phyloP scores from a whole-genome alignment of 2,797 vertebrate species.

The Gadopsis marmoratus region DNA sequence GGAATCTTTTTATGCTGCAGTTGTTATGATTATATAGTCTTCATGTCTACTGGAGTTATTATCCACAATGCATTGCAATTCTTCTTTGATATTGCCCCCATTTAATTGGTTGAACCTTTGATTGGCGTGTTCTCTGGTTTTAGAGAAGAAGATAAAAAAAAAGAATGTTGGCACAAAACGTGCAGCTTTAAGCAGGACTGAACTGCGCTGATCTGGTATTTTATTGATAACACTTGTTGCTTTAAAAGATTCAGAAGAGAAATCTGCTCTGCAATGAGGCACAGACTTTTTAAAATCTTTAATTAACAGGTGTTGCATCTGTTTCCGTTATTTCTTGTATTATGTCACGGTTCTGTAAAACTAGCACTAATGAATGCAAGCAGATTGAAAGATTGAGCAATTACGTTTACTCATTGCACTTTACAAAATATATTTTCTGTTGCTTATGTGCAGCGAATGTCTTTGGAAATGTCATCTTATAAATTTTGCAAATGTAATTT shows the following conservation, averaged over 20 bases:
- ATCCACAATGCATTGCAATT: conserved; percentile 15
- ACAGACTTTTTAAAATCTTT: conserved; percentile 8
- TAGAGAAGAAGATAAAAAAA: background rate
- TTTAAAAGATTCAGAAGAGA: conserved; percentile 23
- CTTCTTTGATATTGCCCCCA: background rate
- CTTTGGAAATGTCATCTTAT: conserved; percentile 1
- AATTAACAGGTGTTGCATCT: conserved; percentile 28
- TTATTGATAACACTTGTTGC: conserved; percentile 36
- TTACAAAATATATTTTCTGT: background rate
- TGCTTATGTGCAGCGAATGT: background rate
- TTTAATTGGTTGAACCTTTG: conserved; percentile 24
- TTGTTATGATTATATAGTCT: conserved; percentile 20
- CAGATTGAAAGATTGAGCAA: background rate
- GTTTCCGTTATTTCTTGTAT: conserved; percentile 19
- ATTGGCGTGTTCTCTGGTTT: conserved; percentile 12
- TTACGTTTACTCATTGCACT: background rate
- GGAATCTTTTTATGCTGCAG: conserved; percentile 8
- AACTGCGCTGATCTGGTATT: conserved; percentile 21
- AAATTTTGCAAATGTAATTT: background rate
- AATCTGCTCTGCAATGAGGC: background rate
- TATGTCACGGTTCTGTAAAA: conserved; percentile 1
- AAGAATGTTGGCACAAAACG: conserved; percentile 17
- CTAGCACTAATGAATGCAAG: background rate
- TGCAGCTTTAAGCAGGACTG: conserved; percentile 17
- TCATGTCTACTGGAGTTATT: conserved; percentile 10